A percentile compares a stretch with the other conserved stretches of the same genome.
Conservation (phyloP, 2,888 invertebrate genomes). For the Cactoblastis cactorum region DNA sequence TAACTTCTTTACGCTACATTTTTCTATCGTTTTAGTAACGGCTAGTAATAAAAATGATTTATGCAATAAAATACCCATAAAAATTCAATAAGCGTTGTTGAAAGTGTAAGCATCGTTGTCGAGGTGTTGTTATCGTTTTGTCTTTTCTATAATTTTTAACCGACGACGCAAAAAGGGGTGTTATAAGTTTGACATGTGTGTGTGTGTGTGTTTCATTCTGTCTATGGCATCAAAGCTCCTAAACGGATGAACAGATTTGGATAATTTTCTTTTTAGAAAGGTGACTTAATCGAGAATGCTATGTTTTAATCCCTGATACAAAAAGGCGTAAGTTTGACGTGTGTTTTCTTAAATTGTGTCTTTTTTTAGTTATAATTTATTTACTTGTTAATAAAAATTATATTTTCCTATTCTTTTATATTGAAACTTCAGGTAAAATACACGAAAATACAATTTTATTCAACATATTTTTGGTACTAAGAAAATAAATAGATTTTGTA, state of each 20-base stretch:
- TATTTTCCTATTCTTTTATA: neutral
- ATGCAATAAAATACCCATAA: constrained; percentile 51
- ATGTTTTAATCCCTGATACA: no score
- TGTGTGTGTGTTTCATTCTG: no score
- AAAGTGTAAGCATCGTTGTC: constrained; percentile 37
- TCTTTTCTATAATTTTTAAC: constrained; percentile 28
- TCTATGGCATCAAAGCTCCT: no score
- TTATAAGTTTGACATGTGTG: no score
- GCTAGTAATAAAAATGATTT: constrained; percentile 48
- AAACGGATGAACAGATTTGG: no score
- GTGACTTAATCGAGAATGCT: no score
- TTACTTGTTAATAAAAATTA: neutral
- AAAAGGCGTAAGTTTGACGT: no score
- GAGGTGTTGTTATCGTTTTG: constrained; percentile 37
- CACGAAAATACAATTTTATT: neutral
- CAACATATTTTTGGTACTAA: neutral
- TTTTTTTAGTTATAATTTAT: no score
- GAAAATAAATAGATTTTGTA: no score
- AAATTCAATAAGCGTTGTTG: constrained; percentile 48
- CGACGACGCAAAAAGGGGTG: no score
- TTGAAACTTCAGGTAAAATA: neutral
- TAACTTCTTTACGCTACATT: constrained; percentile 1
- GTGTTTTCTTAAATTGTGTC: no score
- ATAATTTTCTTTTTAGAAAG: no score
- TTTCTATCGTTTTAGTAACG: constrained; percentile 29